Conservation (phyloP, 2,113 vertebrate species). For the Leptosomus discolor region DNA sequence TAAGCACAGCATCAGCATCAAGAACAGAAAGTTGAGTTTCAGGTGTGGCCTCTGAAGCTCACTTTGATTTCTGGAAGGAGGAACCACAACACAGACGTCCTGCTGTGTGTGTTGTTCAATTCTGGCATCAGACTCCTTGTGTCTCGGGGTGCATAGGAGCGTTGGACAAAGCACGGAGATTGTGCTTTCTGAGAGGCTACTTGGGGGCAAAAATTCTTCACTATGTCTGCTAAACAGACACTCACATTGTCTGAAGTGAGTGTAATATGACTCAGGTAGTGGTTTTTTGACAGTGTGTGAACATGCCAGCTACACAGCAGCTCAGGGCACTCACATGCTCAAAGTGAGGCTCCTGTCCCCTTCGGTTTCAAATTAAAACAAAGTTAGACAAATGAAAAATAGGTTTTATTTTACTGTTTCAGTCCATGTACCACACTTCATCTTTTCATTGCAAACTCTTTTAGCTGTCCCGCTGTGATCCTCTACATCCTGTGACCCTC, state of each 20-base stretch:
- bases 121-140: not conserved
- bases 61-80: not conserved
- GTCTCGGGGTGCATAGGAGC: not conserved
- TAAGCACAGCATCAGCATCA: not conserved
- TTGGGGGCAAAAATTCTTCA: not conserved
- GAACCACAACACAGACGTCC: not conserved
- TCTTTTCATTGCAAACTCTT: not conserved
- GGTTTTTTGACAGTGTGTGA: not conserved
- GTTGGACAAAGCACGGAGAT: not conserved
- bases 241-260: not conserved
- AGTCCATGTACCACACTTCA: not conserved
- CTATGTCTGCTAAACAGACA: not conserved
- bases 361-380: not conserved
- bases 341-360: not conserved
- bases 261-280: rapidly evolving
- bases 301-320: not conserved
- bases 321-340: not conserved
- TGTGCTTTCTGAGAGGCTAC: not conserved
- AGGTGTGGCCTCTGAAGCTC: not conserved
- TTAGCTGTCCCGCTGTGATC: not conserved
- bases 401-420: not conserved
- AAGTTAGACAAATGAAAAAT: not conserved
- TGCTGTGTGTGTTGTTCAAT: not conserved
- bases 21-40: not conserved
- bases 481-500: not conserved